phyloP scores from a whole-genome alignment of 2,888 invertebrate genomes.

The Chironomus riparius region DNA sequence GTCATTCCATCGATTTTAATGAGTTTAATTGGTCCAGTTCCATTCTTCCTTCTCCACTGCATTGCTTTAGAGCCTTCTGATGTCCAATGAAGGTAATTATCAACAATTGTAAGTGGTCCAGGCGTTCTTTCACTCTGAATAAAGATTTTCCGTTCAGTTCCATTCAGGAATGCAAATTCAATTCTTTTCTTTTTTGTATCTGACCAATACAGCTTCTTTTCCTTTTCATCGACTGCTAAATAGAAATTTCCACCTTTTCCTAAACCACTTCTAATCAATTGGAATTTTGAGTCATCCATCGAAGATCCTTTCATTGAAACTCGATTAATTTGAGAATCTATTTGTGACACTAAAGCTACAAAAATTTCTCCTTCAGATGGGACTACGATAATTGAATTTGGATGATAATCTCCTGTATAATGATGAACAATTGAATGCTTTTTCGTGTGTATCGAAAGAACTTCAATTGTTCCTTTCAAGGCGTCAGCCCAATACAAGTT shows the following conservation, averaged over 20 bases:
- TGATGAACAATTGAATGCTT: slow-evolving; percentile 52
- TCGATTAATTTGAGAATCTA: slow-evolving; percentile 53
- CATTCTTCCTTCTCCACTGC: slow-evolving; percentile 51
- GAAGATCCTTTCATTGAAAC: slow-evolving; percentile 55
- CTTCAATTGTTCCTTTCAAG: slow-evolving; percentile 54
- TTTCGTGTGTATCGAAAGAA: slow-evolving; percentile 51
- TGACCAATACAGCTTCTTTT: slow-evolving; percentile 55
- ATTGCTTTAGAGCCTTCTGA: slow-evolving; percentile 48
- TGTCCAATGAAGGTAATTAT: slow-evolving; percentile 63
- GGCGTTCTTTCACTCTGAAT: slow-evolving; percentile 45
- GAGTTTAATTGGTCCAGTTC: slow-evolving; percentile 35
- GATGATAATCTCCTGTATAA: slow-evolving; percentile 50
- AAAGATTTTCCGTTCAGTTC: slow-evolving; percentile 45
- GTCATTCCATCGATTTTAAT: slow-evolving; percentile 29
- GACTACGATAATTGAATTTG: slow-evolving; percentile 58
- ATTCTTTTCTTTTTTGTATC: slow-evolving; percentile 59
- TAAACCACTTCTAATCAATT: slow-evolving; percentile 38
- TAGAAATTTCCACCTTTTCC: slow-evolving; percentile 38
- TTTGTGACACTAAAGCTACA: slow-evolving; percentile 47
- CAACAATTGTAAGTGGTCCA: slow-evolving; percentile 50
- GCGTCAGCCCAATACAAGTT: slow-evolving; percentile 66
- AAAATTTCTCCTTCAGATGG: slow-evolving; percentile 58
- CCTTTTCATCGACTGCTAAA: slow-evolving; percentile 46
- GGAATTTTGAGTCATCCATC: slow-evolving; percentile 38
- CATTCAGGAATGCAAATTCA: slow-evolving; percentile 53